Conservation (phyloP, 2,888 invertebrate genomes). For the Asteroscopus sphinx region DNA sequence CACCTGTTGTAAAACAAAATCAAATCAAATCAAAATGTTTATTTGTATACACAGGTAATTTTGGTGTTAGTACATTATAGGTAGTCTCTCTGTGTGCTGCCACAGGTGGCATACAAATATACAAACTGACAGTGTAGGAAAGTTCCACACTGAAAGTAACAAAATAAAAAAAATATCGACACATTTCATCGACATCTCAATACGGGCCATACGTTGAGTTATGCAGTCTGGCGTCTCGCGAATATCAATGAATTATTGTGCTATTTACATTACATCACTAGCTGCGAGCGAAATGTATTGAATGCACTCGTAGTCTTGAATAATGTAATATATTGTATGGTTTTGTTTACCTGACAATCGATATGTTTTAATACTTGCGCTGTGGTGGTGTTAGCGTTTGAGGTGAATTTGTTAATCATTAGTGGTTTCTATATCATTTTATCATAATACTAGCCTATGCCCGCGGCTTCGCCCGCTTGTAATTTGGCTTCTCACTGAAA, state of each 20-base stretch:
- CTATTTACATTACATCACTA: slow-evolving; percentile 85
- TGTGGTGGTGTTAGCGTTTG: background rate
- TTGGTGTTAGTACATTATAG: too few relatives aligned
- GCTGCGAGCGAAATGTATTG: slow-evolving; percentile 55
- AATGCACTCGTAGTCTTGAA: slow-evolving; percentile 55
- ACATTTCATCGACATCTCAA: slow-evolving; percentile 50
- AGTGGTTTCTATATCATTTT: too few relatives aligned
- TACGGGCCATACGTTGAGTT: slow-evolving; percentile 67
- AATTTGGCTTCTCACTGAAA: too few relatives aligned
- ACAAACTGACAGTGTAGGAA: background rate
- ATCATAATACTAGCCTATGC: too few relatives aligned
- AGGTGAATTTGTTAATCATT: background rate
- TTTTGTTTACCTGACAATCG: slow-evolving; percentile 43
- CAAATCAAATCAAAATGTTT: too few relatives aligned
- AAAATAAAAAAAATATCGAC: slow-evolving; percentile 22
- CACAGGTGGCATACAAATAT: too few relatives aligned
- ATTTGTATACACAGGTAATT: too few relatives aligned
- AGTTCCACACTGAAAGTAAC: background rate
- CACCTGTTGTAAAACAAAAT: background rate
- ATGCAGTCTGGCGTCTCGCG: slow-evolving; percentile 80
- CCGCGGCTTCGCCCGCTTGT: too few relatives aligned
- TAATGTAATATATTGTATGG: slow-evolving; percentile 40
- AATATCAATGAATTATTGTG: slow-evolving; percentile 84
- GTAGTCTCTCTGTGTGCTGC: too few relatives aligned
- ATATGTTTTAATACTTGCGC: background rate